These are phyloP conservation scores for Heliconius ethilla DNA, from an alignment of 2,888 invertebrate species.

Conservation along the genomic window DNA sequence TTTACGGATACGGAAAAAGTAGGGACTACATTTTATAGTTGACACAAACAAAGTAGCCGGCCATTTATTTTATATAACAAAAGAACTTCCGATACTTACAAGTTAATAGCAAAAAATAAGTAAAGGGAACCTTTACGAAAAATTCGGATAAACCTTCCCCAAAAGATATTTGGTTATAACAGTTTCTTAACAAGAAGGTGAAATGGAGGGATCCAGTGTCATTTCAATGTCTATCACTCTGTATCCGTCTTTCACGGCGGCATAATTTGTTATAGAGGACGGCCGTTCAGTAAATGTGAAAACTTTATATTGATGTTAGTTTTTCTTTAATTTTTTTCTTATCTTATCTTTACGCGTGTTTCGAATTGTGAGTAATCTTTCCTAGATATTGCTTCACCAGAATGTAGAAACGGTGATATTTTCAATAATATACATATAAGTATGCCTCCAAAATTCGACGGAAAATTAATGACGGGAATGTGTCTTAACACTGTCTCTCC, in stretches of 20 bases:
- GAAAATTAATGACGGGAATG: too few species aligned
- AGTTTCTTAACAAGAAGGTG: conserved; percentile 3
- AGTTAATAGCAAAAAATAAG: background rate
- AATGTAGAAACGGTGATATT: too few species aligned
- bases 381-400: background rate
- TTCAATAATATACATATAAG: too few species aligned
- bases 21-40: background rate
- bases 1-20: too few species aligned
- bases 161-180: conserved; percentile 13
- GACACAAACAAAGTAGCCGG: background rate
- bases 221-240: conserved; percentile 11
- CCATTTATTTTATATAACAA: background rate
- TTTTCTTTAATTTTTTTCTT: conserved; percentile 1
- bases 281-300: conserved; percentile 3
- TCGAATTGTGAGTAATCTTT: background rate
- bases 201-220: conserved; percentile 8
- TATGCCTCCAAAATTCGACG: too few species aligned
- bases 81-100: background rate
- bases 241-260: background rate
- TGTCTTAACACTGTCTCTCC: too few species aligned
- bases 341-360: background rate
- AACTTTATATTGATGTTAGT: conserved; percentile 12
- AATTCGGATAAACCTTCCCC: background rate
- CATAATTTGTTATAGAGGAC: background rate
- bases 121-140: background rate